These are phyloP conservation scores for Dipodomys spectabilis DNA, from an alignment of 2,113 vertebrate genomes.

Conservation along the genomic window DNA sequence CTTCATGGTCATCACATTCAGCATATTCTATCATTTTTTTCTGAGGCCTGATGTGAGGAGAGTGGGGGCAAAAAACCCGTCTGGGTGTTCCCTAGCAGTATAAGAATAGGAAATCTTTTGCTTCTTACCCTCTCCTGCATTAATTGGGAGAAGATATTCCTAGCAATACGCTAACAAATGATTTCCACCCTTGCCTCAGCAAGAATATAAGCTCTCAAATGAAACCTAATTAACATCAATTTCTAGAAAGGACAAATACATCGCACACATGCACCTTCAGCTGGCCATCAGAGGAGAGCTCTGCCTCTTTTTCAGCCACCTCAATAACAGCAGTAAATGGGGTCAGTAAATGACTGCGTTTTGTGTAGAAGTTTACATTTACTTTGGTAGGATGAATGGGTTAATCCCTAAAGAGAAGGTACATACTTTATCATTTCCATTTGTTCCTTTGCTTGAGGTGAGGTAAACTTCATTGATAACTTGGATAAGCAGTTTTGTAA, in stretches of 20 bases:
- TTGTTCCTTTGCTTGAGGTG: neutral
- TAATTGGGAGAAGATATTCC: neutral
- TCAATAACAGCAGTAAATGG: neutral
- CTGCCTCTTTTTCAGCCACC: neutral
- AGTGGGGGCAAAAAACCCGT: neutral
- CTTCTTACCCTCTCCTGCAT: neutral
- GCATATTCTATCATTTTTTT: slow-evolving; percentile 49
- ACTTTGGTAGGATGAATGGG: neutral
- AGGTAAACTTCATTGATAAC: neutral
- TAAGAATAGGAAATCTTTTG: slow-evolving; percentile 30
- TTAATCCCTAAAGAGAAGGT: neutral
- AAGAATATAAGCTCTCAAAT: neutral
- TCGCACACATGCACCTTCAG: neutral
- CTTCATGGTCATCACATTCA: slow-evolving; percentile 46
- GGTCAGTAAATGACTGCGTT: neutral
- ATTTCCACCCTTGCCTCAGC: neutral
- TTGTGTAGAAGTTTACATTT: slow-evolving; percentile 25
- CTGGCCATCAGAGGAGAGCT: neutral
- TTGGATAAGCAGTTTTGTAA: slow-evolving; percentile 30
- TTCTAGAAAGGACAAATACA: neutral
- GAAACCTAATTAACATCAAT: neutral
- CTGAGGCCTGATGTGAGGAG: slow-evolving; percentile 54
- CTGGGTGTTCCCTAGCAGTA: slow-evolving; percentile 28
- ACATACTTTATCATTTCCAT: neutral
- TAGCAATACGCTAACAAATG: neutral